Percentiles rank a stretch among this genome's conserved stretches.
These are phyloP conservation scores for Autographa pulchrina DNA, from an alignment of 2,888 invertebrate species.

Conservation along the genomic window DNA sequence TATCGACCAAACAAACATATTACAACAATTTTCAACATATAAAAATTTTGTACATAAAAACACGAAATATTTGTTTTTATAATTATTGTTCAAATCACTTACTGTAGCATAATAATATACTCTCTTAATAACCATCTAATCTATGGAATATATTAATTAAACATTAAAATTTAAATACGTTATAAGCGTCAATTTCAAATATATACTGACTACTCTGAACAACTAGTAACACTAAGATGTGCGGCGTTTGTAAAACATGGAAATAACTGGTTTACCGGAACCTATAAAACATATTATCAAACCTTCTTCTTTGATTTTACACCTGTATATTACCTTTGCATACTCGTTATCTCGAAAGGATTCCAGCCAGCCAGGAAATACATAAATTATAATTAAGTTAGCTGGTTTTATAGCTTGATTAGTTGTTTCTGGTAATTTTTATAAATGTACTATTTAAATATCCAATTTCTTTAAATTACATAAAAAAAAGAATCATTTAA, in stretches of 20 bases:
- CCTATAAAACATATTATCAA: background rate
- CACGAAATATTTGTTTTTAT: slow-evolving; percentile 65
- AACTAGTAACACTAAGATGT: slow-evolving; percentile 62
- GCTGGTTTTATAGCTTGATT: too few relatives aligned
- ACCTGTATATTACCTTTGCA: background rate
- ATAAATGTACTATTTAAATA: too few relatives aligned
- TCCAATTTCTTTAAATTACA: too few relatives aligned
- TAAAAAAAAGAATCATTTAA: too few relatives aligned
- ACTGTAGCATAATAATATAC: slow-evolving; percentile 68
- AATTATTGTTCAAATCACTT: slow-evolving; percentile 81
- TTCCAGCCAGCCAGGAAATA: too few relatives aligned
- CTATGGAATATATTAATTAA: slow-evolving; percentile 76
- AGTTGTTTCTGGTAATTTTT: too few relatives aligned
- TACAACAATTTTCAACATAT: slow-evolving; percentile 65
- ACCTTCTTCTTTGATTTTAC: background rate
- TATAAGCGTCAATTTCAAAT: slow-evolving; percentile 75
- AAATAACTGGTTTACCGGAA: background rate
- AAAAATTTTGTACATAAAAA: slow-evolving; percentile 67
- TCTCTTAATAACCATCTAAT: slow-evolving; percentile 66
- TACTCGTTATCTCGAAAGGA: too few relatives aligned
- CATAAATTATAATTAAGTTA: too few relatives aligned
- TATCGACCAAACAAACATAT: slow-evolving; percentile 66
- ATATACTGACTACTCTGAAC: slow-evolving; percentile 69
- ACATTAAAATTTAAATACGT: slow-evolving; percentile 69
- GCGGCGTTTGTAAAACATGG: slow-evolving; percentile 34